Evolutionary conservation across 2,888 invertebrate genomes (phyloP), one percentile per base, ranked within the genome.

Genomic region (Campopleginae sp.): DNA sequence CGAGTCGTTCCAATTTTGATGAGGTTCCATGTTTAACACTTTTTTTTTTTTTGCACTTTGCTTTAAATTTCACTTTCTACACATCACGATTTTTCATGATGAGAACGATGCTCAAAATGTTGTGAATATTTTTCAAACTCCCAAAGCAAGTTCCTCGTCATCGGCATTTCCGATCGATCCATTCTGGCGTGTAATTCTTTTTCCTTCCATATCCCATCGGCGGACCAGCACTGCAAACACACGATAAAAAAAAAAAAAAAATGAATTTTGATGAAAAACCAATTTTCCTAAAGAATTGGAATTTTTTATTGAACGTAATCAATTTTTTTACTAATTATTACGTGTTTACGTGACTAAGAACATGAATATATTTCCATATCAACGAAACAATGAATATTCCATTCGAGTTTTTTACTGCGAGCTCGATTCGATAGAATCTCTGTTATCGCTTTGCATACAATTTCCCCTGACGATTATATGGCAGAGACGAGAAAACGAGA

Each of bases 1-100:
- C 71, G 83, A 84, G 71, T 66, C 66, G 75, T 86, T 88, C 80
- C 77, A 84, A 84, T 33, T 78, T 33, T 72, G 31, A 46, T 51
- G 61, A 5, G 33, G 54, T 23, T 84, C 86, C 85, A 87, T 87
- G 70, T 85, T 77, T 14, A n/a, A 19, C 61, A 23, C 27, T 33
- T 68, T 48, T n/a, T 51, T 38, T 38, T 44, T 79, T 51, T 38
- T 38, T 44, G 75, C 38, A 14, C 58, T 58, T 44, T 23, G 17
- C 2, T 19, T 12, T 10, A 14, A 42, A 54, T 23, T 7, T 23
- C 46, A 76, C 66, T 71, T 54, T 78, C 68, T 6, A 74, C 70
- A 61, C 44, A 76, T 14, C 14, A 63, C 51, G 54, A 51, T 76
- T 23, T 6, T 14, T 42, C 7, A 19, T 19, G 71, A 44, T 44